phyloP scores from a whole-genome alignment of 1,140 invertebrate species.

The Amyelois transitella region DNA sequence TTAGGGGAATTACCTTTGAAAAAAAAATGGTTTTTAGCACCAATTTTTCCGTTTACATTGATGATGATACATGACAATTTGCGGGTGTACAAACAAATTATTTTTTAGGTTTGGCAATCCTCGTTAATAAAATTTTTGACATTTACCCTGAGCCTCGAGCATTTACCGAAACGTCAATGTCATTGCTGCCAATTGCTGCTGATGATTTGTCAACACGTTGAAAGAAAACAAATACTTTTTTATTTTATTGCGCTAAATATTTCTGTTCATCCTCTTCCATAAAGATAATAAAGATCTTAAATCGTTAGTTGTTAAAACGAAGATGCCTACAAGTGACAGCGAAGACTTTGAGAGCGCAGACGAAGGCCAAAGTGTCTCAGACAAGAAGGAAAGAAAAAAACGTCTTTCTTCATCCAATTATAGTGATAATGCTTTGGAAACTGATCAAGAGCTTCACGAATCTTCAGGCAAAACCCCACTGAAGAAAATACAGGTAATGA shows the following conservation, averaged over 20 bases:
- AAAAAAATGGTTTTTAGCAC: too few species aligned
- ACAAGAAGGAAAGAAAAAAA: conserved; percentile 55
- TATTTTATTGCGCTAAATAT: too few species aligned
- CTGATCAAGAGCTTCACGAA: conserved; percentile 27
- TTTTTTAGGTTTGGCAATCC: too few species aligned
- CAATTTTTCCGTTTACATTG: too few species aligned
- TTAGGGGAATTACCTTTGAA: too few species aligned
- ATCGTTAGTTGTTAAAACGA: conserved; percentile 1
- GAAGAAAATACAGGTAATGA: conserved; percentile 25
- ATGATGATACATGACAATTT: too few species aligned
- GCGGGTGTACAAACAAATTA: too few species aligned
- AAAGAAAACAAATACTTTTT: not conserved
- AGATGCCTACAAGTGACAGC: conserved; percentile 82
- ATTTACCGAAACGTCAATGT: not conserved
- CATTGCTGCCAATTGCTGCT: not conserved
- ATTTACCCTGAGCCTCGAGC: not conserved
- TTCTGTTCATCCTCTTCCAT: too few species aligned
- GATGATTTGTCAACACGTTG: conserved; percentile 29
- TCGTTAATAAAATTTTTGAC: too few species aligned
- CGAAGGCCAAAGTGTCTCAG: conserved; percentile 64
- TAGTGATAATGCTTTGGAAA: conserved; percentile 51
- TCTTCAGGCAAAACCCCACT: conserved; percentile 11
- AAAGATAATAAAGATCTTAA: too few species aligned
- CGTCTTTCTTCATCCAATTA: conserved; percentile 60
- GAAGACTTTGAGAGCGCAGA: conserved; percentile 83